phyloP scores from a whole-genome alignment of 2,113 vertebrate genomes.

The Melanerpes formicivorus region DNA sequence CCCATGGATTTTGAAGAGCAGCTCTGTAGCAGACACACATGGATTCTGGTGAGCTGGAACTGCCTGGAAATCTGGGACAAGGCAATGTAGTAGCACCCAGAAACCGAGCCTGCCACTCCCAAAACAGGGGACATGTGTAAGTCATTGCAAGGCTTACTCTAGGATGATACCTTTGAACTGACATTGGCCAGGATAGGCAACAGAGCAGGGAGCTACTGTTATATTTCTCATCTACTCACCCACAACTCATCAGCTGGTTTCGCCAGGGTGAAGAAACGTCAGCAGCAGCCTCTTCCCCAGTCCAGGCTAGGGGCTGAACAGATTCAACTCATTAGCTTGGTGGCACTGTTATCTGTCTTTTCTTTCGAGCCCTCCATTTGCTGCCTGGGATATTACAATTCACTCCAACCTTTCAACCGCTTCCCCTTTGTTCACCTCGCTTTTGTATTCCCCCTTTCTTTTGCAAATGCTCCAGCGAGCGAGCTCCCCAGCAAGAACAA shows the following conservation, averaged over 20 bases:
- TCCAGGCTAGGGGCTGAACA: not conserved
- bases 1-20: not conserved
- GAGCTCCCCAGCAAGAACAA: conserved; percentile 31
- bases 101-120: not conserved
- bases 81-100: not conserved
- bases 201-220: not conserved
- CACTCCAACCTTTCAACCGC: conserved; percentile 13
- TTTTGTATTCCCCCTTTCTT: conserved; percentile 29
- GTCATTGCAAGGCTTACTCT: not conserved
- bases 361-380: conserved; percentile 12
- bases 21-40: not conserved
- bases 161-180: not conserved
- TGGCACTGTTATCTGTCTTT: conserved; percentile 44
- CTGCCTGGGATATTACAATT: conserved; percentile 14
- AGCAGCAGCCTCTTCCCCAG: not conserved
- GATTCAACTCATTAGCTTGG: not conserved
- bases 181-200: not conserved
- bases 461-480: conserved; percentile 40
- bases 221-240: not conserved
- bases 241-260: not conserved
- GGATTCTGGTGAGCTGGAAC: not conserved
- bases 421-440: conserved; percentile 65
- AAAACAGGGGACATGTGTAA: accelerated
- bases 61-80: accelerated
- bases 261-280: not conserved